A percentile compares a stretch with the other conserved stretches of the same genome.
phyloP scores from a whole-genome alignment of 2,797 vertebrate genomes.

The Dendrocincla tyrannina region DNA sequence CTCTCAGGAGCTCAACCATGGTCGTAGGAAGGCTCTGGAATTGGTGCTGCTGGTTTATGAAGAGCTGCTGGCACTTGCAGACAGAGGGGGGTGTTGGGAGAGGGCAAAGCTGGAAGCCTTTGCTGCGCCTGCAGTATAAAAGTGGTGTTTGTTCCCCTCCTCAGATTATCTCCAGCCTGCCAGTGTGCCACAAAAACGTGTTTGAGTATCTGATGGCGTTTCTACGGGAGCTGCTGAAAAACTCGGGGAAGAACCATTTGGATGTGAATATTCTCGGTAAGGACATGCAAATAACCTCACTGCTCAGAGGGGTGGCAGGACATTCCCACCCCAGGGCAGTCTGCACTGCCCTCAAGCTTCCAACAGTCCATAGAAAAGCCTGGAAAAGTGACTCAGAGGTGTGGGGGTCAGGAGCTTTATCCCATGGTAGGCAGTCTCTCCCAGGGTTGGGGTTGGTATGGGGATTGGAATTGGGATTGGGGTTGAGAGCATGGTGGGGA shows the following conservation, averaged over 20 bases:
- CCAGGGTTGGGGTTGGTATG: neutral
- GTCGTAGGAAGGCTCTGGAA: neutral
- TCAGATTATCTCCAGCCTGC: conserved; percentile 87
- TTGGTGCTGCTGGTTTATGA: neutral
- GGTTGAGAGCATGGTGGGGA: too few relatives aligned
- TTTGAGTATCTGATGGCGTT: conserved; percentile 93
- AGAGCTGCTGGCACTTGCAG: neutral
- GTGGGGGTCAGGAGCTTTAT: neutral
- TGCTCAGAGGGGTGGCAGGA: neutral
- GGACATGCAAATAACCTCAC: neutral
- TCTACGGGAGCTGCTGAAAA: conserved; percentile 89
- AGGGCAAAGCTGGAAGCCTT: neutral
- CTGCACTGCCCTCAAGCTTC: neutral
- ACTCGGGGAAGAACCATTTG: conserved; percentile 87
- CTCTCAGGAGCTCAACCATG: neutral
- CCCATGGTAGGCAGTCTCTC: neutral
- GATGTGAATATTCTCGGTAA: conserved; percentile 91
- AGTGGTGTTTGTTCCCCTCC: neutral
- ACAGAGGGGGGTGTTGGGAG: neutral
- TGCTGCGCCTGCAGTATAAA: neutral
- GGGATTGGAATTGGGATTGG: too few relatives aligned
- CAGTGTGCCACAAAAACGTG: conserved; percentile 90
- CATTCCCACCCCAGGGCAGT: rapidly evolving
- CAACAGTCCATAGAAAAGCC: neutral
- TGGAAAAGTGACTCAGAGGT: neutral